phyloP scores from a whole-genome alignment of 1,140 invertebrate genomes.

The Drosophila fuyamai region DNA sequence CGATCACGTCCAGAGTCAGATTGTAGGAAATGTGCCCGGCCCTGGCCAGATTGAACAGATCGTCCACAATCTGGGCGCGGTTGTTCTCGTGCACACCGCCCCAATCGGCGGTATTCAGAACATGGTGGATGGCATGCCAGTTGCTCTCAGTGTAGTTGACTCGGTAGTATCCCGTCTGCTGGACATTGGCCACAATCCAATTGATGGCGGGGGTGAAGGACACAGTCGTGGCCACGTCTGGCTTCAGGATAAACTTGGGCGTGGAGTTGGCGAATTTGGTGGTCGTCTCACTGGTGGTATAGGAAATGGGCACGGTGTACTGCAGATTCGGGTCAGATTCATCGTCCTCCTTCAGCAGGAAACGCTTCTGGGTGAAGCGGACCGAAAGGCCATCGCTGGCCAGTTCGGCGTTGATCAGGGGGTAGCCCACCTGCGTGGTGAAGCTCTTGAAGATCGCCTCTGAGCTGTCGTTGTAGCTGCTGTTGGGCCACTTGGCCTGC shows the following conservation, averaged over 20 bases:
- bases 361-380: slow-evolving; percentile 85
- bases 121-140: slow-evolving; percentile 88
- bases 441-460: slow-evolving; percentile 88
- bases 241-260: slow-evolving; percentile 84
- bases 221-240: slow-evolving; percentile 19
- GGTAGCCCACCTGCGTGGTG: slow-evolving; percentile 91
- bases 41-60: slow-evolving; percentile 88
- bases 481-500: slow-evolving; percentile 83
- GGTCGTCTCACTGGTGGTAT: slow-evolving; percentile 84
- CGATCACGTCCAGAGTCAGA: slow-evolving; percentile 86
- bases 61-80: slow-evolving; percentile 92
- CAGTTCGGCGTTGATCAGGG: slow-evolving; percentile 87
- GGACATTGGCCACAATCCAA: slow-evolving; percentile 90
- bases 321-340: slow-evolving; percentile 39
- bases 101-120: slow-evolving; percentile 85
- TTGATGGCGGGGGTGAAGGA: slow-evolving; percentile 16
- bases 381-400: slow-evolving; percentile 26
- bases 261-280: slow-evolving; percentile 86
- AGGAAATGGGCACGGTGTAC: slow-evolving; percentile 89
- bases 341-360: slow-evolving; percentile 85
- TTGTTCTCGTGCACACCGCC: slow-evolving; percentile 88
- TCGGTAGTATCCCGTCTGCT: slow-evolving; percentile 91
- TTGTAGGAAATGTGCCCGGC: slow-evolving; percentile 84
- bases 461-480: slow-evolving; percentile 39
- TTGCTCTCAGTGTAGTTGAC: slow-evolving; percentile 90